Conservation (phyloP, 1,140 invertebrate species). For the Eciton burchellii region DNA sequence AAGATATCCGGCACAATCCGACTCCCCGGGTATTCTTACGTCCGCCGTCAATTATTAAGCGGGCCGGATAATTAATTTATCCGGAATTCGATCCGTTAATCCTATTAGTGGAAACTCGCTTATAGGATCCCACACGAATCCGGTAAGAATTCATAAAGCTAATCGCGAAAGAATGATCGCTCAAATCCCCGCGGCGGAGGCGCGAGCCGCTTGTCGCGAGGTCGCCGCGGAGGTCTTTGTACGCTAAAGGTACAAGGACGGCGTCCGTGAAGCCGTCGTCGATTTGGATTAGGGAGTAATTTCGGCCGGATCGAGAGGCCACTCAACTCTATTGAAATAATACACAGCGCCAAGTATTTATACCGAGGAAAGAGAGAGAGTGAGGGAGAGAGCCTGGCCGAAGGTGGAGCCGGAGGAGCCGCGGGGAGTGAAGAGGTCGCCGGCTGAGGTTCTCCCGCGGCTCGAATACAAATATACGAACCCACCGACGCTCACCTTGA, state of each 20-base stretch:
- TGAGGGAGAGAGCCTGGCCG: too few species aligned
- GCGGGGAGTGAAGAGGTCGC: conserved; percentile 53
- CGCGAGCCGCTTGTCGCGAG: background rate
- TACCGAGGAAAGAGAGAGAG: conserved; percentile 65
- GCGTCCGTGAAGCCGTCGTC: conserved; percentile 29
- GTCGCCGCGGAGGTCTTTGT: conserved; percentile 40
- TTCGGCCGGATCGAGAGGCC: conserved; percentile 65
- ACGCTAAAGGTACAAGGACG: conserved; percentile 49
- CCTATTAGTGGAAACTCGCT: conserved; percentile 17
- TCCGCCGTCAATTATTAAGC: conserved; percentile 13
- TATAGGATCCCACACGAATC: conserved; percentile 30
- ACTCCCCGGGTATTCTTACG: background rate
- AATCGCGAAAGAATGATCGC: conserved; percentile 25
- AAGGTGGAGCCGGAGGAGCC: background rate
- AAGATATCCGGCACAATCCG: background rate
- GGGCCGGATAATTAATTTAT: conserved; percentile 29
- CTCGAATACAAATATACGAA: conserved; percentile 70
- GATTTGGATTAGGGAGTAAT: conserved; percentile 44
- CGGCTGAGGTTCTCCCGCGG: conserved; percentile 59
- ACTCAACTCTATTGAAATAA: conserved; percentile 74
- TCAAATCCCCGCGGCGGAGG: background rate
- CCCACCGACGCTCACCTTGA: conserved; percentile 50
- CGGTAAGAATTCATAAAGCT: conserved; percentile 14
- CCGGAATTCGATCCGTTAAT: conserved; percentile 19
- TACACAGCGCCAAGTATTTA: conserved; percentile 75